phyloP scores from a whole-genome alignment of 2,888 invertebrate species.

The Yponomeuta evonymella region DNA sequence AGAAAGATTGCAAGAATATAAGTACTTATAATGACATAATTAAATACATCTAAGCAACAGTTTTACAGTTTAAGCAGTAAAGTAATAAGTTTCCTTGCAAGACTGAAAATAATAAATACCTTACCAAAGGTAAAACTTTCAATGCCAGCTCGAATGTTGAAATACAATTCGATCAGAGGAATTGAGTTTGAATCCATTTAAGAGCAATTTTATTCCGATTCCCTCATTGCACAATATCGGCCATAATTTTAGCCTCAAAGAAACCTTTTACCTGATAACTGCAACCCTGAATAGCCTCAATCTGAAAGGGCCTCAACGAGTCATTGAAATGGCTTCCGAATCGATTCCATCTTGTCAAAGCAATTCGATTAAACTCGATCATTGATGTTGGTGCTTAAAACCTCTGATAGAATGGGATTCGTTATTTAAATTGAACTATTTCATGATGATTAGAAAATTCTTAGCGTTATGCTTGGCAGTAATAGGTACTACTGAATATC shows the following conservation, averaged over 20 bases:
- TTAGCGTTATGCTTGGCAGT: background rate
- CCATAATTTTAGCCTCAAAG: background rate
- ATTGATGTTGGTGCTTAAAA: background rate
- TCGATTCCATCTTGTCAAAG: conserved; percentile 10
- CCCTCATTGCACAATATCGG: background rate
- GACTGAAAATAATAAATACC: no score
- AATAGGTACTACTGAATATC: background rate
- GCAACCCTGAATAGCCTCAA: background rate
- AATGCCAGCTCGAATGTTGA: no score
- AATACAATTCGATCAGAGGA: no score
- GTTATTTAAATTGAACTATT: conserved; percentile 1
- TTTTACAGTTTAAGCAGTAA: no score
- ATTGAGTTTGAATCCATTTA: background rate
- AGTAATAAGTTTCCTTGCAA: no score
- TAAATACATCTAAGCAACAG: no score
- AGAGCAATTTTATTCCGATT: background rate
- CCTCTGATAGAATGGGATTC: background rate
- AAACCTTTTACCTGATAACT: background rate
- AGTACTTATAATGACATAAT: no score
- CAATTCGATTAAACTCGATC: conserved; percentile 13
- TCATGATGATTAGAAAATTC: conserved; percentile 13
- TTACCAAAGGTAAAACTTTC: no score
- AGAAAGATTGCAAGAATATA: no score
- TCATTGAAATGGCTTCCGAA: conserved; percentile 6
- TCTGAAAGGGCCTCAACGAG: background rate